These are phyloP conservation scores for Halictus quadricinctus DNA, from an alignment of 2,888 invertebrate genomes.

Conservation along the genomic window DNA sequence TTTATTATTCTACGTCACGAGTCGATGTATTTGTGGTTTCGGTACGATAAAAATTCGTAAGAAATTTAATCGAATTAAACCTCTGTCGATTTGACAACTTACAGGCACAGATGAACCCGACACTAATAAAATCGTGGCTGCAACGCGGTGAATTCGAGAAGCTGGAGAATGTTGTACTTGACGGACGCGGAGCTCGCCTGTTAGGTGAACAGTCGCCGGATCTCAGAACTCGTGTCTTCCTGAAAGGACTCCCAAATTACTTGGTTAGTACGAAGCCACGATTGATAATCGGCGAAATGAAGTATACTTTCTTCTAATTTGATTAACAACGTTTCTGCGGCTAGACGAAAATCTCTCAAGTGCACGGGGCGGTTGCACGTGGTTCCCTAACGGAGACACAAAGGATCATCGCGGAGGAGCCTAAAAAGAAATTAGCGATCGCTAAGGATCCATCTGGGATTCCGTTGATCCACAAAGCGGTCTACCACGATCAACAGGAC, in stretches of 20 bases:
- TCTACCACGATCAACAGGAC: slow-evolving; percentile 89
- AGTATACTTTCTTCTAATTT: neutral
- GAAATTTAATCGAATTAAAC: neutral
- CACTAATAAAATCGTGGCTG: slow-evolving; percentile 84
- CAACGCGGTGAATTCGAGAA: slow-evolving; percentile 86
- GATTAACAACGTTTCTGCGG: neutral
- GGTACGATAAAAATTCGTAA: neutral
- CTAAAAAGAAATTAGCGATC: slow-evolving; percentile 84
- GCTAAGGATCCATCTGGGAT: slow-evolving; percentile 89
- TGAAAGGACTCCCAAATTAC: slow-evolving; percentile 87
- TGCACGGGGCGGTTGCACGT: slow-evolving; percentile 90
- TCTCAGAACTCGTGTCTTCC: slow-evolving; percentile 86
- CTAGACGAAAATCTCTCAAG: slow-evolving; percentile 88
- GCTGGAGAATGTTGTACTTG: slow-evolving; percentile 87
- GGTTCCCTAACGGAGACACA: slow-evolving; percentile 89
- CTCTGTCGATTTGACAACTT: slow-evolving; percentile 56
- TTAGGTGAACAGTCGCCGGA: slow-evolving; percentile 87
- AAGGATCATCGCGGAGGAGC: slow-evolving; percentile 82
- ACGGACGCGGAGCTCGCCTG: slow-evolving; percentile 87
- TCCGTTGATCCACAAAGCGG: slow-evolving; percentile 91
- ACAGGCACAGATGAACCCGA: slow-evolving; percentile 84
- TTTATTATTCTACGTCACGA: neutral
- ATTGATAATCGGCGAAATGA: neutral
- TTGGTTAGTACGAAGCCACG: slow-evolving; percentile 83
- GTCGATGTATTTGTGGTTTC: neutral